A percentile compares a stretch with the other conserved stretches of the same genome.
Conservation (phyloP, 2,797 vertebrate species). For the Cheirogaleus major region DNA sequence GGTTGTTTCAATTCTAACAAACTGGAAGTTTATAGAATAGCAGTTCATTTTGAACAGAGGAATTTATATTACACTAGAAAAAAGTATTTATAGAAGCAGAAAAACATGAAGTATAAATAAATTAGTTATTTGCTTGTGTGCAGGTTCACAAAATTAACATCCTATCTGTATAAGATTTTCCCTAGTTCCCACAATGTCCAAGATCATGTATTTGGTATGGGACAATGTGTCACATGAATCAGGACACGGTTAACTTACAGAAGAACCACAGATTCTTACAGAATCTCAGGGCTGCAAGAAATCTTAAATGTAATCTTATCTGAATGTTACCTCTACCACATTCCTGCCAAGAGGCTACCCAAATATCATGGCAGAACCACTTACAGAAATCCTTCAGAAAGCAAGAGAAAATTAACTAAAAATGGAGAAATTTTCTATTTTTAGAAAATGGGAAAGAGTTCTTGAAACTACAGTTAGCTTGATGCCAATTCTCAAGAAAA, state of each 20-base stretch:
- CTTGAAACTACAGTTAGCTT: constrained; percentile 6
- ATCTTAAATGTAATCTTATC: background rate
- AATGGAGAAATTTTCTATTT: background rate
- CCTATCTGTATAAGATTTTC: background rate
- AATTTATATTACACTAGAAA: background rate
- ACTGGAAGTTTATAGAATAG: background rate
- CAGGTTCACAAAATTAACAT: background rate
- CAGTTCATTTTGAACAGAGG: background rate
- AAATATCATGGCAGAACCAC: background rate
- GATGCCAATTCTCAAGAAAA: constrained; percentile 29
- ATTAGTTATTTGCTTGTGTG: constrained; percentile 1
- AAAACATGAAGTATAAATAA: background rate
- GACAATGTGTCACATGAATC: background rate
- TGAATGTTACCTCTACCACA: background rate
- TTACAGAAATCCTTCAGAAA: constrained; percentile 24
- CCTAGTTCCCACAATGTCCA: background rate
- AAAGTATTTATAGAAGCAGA: constrained; percentile 4
- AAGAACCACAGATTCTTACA: constrained; percentile 29
- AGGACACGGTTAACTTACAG: background rate
- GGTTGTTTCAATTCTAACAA: background rate
- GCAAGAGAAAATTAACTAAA: background rate
- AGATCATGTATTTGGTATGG: background rate
- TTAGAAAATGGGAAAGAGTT: constrained; percentile 13
- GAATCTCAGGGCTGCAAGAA: background rate
- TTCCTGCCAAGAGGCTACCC: background rate